Base-by-base conservation (phyloP, 2,888 invertebrate genomes). In the Mongoloraphidia duomilia region DNA sequence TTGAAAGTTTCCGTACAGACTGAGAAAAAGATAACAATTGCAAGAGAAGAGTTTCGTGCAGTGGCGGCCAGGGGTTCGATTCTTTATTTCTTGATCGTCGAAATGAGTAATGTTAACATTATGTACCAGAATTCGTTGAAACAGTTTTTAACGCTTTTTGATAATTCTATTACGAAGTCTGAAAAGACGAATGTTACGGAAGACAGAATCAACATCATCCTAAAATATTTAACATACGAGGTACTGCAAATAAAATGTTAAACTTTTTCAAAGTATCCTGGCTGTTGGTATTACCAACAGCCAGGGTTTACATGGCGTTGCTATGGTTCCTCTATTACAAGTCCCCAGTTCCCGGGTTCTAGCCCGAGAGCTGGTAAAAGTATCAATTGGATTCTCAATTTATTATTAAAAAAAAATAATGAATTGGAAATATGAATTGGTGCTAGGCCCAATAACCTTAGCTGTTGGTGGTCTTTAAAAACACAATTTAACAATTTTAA, bases 121-220 rank as follows among this genome's bases (percentile, higher is more conserved):
- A 96, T 96, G 95, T 96, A 96, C 63, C 96, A 96, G 67, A 95
- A 94, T 58, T 92, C 95, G 0, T 70, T 96, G 45, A 90, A 90
- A 61, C 95, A 96, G 65, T 96, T 96, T 69, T 70, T 96, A 41
- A 88, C 80, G 10, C 84, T 95, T 53, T 96, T 96, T 63, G 94
- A 96, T 64, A 84, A 82, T 60, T 93, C 95, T 0, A 95, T 96
- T 56, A 87, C 84, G 0, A 90, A 88, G 69, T 93, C 94, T 0
- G 77, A 80, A 8, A 93, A 91, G 66, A 92, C 82, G 54, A 79
- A 81, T 41, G 73, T 86, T 35, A 90, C 93, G 0, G 79, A 79
- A 56, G 94, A 94, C 63, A 75, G 96, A 49, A 92, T 93, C 50
- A 76, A 80, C 54, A 92, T 90, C 53, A 94, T 96, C 60, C 72